A percentile compares a stretch with the other conserved stretches of the same genome.
Conservation (phyloP, 2,888 invertebrate species). For the Adelphocoris suturalis region DNA sequence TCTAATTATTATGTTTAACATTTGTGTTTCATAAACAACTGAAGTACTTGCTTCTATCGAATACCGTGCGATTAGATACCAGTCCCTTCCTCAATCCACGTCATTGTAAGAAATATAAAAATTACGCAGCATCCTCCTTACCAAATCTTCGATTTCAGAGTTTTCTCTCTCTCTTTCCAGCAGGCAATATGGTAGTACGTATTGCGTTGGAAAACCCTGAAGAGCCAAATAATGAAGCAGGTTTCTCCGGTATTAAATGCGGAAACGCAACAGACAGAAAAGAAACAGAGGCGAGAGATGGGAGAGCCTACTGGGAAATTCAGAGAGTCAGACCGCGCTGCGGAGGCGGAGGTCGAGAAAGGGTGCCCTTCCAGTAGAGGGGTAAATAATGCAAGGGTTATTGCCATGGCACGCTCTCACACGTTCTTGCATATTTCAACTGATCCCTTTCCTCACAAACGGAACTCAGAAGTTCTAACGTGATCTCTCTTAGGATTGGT, state of each 20-base stretch:
- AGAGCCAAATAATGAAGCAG: neutral
- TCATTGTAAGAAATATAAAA: too few relatives aligned
- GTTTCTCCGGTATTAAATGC: neutral
- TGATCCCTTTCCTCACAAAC: constrained; percentile 58
- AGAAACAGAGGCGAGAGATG: constrained; percentile 33
- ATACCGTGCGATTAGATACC: too few relatives aligned
- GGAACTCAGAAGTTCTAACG: constrained; percentile 36
- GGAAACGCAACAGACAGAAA: constrained; percentile 41
- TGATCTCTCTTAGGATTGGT: constrained; percentile 37
- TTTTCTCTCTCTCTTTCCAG: too few relatives aligned
- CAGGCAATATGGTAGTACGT: too few relatives aligned
- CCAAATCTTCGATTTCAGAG: too few relatives aligned
- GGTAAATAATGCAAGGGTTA: constrained; percentile 67
- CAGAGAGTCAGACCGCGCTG: constrained; percentile 49
- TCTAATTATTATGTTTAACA: too few relatives aligned
- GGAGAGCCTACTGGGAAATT: constrained; percentile 62
- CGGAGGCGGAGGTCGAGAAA: constrained; percentile 46
- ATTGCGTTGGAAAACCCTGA: too few relatives aligned
- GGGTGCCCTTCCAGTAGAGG: neutral
- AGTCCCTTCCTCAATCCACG: too few relatives aligned
- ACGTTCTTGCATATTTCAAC: constrained; percentile 65
- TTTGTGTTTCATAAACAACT: too few relatives aligned
- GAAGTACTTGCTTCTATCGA: too few relatives aligned
- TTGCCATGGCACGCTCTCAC: constrained; percentile 67
- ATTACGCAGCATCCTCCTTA: too few relatives aligned